Percentiles rank a stretch among this genome's conserved stretches.
Conservation (phyloP, 2,113 vertebrate species). For the Zapus hudsonius region DNA sequence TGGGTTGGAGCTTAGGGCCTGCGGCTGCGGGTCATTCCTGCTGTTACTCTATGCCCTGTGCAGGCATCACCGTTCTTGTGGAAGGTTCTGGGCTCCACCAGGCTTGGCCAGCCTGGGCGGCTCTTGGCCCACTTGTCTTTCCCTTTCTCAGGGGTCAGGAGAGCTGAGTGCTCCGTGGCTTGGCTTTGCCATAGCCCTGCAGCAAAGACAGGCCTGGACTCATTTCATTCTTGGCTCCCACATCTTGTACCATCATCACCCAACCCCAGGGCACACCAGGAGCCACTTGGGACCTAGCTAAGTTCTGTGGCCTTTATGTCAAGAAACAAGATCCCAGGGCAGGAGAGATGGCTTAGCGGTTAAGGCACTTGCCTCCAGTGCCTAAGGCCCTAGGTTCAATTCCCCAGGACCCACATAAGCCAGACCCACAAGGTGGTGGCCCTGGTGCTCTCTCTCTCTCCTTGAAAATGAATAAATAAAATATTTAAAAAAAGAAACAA, state of each 20-base stretch:
- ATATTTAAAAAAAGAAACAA: no score
- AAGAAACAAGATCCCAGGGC: no score
- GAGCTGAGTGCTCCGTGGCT: fast-evolving
- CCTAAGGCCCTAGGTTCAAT: no score
- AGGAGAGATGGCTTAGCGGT: no score
- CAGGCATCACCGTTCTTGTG: background rate
- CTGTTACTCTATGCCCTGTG: background rate
- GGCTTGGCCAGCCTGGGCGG: no score
- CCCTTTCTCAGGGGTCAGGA: background rate
- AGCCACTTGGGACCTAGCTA: fast-evolving
- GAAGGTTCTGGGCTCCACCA: background rate
- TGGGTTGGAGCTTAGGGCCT: background rate
- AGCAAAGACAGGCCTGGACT: background rate
- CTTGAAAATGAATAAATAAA: no score
- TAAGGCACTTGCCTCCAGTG: no score
- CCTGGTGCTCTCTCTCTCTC: no score
- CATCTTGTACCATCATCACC: fast-evolving
- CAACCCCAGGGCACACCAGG: fast-evolving
- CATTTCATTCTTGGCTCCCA: fast-evolving
- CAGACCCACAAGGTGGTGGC: no score
- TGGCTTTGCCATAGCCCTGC: no score
- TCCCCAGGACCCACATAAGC: no score
- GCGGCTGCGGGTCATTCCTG: background rate
- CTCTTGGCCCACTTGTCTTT: fast-evolving
- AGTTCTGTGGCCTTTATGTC: no score